Conservation (phyloP, 2,113 vertebrate genomes). For the Glaucidium brasilianum region DNA sequence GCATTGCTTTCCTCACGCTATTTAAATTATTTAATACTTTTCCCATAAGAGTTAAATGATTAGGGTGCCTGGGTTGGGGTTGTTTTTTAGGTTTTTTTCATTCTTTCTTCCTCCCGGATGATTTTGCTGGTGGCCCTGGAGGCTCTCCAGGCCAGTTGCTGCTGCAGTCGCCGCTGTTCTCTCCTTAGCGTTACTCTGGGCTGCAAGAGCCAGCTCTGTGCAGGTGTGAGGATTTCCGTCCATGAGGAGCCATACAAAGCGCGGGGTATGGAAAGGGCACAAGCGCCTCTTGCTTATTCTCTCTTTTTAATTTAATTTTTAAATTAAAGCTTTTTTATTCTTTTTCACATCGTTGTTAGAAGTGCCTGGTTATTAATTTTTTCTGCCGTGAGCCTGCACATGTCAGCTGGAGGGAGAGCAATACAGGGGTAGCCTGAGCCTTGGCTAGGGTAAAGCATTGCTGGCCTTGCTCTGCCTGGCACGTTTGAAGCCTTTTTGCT, state of each 20-base stretch:
- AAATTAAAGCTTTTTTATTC: conserved; percentile 72
- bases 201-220: not conserved
- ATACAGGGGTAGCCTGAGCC: not conserved
- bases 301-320: conserved; percentile 72
- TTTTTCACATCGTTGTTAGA: conserved; percentile 30
- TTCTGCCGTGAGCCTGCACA: rapidly evolving
- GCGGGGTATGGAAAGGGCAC: not conserved
- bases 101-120: not conserved
- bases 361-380: conserved; percentile 12
- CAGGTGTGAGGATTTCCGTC: conserved; percentile 21
- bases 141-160: conserved; percentile 6
- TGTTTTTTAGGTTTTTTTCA: not conserved
- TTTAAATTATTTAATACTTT: conserved; percentile 74
- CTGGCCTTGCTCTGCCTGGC: not conserved
- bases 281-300: conserved; percentile 28
- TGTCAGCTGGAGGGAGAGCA: not conserved
- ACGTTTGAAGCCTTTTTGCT: not conserved
- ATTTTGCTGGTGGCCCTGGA: conserved; percentile 36
- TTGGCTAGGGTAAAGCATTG: not conserved
- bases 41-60: not conserved
- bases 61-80: not conserved
- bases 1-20: conserved; percentile 12
- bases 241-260: not conserved
- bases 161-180: conserved; percentile 1
- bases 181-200: not conserved